Conservation (phyloP, 2,797 vertebrate genomes). For the Furcifer pardalis region DNA sequence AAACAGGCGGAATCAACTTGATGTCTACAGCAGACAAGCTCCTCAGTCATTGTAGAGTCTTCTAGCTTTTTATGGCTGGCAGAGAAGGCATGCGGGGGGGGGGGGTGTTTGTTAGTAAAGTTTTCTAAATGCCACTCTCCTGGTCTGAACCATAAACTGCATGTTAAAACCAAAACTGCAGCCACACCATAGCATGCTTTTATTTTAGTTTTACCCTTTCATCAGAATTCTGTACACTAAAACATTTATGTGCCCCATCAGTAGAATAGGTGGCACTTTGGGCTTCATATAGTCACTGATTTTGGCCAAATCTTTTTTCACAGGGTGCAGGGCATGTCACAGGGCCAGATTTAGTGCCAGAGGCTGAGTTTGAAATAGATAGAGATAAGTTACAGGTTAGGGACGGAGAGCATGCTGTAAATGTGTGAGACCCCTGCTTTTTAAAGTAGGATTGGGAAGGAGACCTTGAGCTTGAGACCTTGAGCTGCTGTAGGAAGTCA, state of each 20-base stretch:
- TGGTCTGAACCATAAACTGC: neutral
- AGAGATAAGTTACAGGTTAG: neutral
- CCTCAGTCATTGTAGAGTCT: neutral
- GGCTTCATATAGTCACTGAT: neutral
- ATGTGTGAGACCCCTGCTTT: neutral
- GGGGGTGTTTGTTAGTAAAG: neutral
- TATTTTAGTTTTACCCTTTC: neutral
- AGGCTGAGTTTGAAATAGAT: neutral
- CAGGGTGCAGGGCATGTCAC: neutral
- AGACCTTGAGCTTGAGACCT: neutral
- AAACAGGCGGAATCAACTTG: neutral
- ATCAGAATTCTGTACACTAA: neutral
- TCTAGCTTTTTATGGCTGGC: neutral
- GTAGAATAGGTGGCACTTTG: neutral
- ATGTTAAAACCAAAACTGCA: neutral
- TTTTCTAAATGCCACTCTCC: neutral
- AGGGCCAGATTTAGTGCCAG: neutral
- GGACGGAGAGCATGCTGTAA: neutral
- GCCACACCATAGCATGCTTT: neutral
- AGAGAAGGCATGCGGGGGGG: neutral
- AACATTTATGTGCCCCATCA: neutral
- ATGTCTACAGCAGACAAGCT: neutral
- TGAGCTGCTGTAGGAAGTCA: neutral
- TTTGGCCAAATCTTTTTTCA: neutral
- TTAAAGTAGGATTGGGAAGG: neutral